These are phyloP conservation scores for Rhagophthalmus giganteus DNA, from an alignment of 2,888 invertebrate species.

Conservation along the genomic window DNA sequence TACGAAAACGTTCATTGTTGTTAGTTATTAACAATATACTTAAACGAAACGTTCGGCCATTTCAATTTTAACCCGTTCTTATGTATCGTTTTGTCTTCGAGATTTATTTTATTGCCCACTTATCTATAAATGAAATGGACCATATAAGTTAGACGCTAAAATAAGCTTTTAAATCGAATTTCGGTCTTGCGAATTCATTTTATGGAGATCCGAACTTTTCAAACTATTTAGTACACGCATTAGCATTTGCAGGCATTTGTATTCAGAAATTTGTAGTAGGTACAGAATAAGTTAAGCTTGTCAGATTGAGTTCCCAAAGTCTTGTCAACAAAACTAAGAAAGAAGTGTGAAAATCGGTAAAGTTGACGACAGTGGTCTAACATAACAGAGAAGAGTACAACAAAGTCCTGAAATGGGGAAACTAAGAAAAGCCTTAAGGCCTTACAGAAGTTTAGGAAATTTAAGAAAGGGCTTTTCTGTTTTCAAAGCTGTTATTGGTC, in stretches of 20 bases:
- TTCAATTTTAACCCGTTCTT: too few species aligned
- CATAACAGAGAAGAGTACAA: slow-evolving; percentile 16
- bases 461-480: neutral
- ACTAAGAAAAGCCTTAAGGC: neutral
- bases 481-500: neutral
- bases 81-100: neutral
- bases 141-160: neutral
- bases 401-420: slow-evolving; percentile 2
- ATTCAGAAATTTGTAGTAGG: slow-evolving; percentile 16
- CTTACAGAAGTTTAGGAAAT: neutral
- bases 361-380: slow-evolving; percentile 14
- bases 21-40: neutral
- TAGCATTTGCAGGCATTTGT: slow-evolving; percentile 10
- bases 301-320: slow-evolving; percentile 18
- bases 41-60: too few species aligned
- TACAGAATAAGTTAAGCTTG: slow-evolving; percentile 12
- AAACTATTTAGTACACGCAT: slow-evolving; percentile 6
- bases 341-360: slow-evolving; percentile 20
- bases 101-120: neutral
- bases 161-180: neutral
- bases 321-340: slow-evolving; percentile 22
- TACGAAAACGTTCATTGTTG: too few species aligned
- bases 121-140: neutral
- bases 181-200: neutral
- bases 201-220: slow-evolving; percentile 4